phyloP scores from a whole-genome alignment of 2,888 invertebrate species.

The Leptinotarsa peninsularis region DNA sequence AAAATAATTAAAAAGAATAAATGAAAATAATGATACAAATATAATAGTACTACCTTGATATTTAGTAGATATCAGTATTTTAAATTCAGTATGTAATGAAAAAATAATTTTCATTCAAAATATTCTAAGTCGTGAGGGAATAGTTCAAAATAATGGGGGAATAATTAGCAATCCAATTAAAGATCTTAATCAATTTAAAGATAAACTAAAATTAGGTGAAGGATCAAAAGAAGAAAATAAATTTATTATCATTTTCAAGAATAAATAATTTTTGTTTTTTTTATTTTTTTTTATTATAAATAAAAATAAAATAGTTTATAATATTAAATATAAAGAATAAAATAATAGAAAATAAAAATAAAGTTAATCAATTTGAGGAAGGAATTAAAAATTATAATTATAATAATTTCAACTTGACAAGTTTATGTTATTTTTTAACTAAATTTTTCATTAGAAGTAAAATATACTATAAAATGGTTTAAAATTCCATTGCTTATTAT shows the following conservation, averaged over 20 bases:
- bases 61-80: slow-evolving; percentile 66
- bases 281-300: slow-evolving; percentile 48
- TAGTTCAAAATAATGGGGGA: slow-evolving; percentile 69
- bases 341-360: slow-evolving; percentile 63
- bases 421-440: slow-evolving; percentile 72
- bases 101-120: slow-evolving; percentile 68
- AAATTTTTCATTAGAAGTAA: slow-evolving; percentile 70
- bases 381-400: slow-evolving; percentile 74
- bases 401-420: slow-evolving; percentile 77
- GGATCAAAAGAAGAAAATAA: slow-evolving; percentile 79
- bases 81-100: slow-evolving; percentile 71
- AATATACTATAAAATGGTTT: slow-evolving; percentile 74
- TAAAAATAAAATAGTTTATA: slow-evolving; percentile 66
- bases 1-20: slow-evolving; percentile 77
- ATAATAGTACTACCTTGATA: slow-evolving; percentile 64
- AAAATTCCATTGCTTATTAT: slow-evolving; percentile 79
- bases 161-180: slow-evolving; percentile 69
- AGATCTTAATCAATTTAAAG: slow-evolving; percentile 74
- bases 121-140: slow-evolving; percentile 68
- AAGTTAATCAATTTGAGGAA: slow-evolving; percentile 70
- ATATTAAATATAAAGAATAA: slow-evolving; percentile 69
- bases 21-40: slow-evolving; percentile 67
- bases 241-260: slow-evolving; percentile 76
- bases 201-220: slow-evolving; percentile 67
- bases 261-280: slow-evolving; percentile 53